Percentiles rank a stretch among this genome's conserved stretches.
Evolutionary conservation across 2,888 invertebrate species (phyloP).

Genomic region (Brenthis hecate): DNA sequence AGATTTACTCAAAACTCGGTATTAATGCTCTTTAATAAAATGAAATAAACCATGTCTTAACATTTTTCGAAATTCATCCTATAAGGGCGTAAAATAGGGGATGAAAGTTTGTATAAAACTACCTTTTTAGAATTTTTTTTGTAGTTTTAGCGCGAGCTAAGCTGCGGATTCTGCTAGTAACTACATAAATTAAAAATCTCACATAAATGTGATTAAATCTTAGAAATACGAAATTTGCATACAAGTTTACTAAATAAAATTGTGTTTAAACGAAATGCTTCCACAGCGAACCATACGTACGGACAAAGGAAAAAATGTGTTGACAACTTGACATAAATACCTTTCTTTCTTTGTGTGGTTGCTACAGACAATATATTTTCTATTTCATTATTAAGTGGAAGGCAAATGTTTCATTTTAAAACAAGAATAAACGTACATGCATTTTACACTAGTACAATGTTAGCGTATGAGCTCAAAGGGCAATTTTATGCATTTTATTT

Average conservation of each 20-base stretch:
- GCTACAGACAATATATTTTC: conserved; percentile 27
- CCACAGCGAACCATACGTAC: conserved; percentile 3
- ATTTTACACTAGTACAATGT: conserved; percentile 11
- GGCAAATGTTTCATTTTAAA: conserved; percentile 17
- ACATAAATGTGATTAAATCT: not conserved
- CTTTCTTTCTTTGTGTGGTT: conserved; percentile 22
- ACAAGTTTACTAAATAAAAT: conserved; percentile 14
- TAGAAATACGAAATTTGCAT: not conserved
- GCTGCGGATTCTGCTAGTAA: no score
- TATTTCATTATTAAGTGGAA: conserved; percentile 19
- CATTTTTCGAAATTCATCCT: no score
- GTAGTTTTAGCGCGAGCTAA: no score
- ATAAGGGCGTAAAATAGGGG: no score
- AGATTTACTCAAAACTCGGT: no score
- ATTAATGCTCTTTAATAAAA: no score
- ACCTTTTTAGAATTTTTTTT: no score
- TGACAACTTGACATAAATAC: conserved; percentile 36
- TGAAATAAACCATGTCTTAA: no score
- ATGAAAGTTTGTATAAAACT: no score
- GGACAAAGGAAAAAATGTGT: conserved; percentile 25
- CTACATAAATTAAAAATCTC: not conserved
- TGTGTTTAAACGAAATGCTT: conserved; percentile 8
- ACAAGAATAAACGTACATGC: not conserved
- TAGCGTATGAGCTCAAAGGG: conserved; percentile 18
- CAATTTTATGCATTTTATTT: conserved; percentile 32